These are phyloP conservation scores for Pongo pygmaeus DNA, from an alignment of 2,113 vertebrate genomes.

Conservation along the genomic window DNA sequence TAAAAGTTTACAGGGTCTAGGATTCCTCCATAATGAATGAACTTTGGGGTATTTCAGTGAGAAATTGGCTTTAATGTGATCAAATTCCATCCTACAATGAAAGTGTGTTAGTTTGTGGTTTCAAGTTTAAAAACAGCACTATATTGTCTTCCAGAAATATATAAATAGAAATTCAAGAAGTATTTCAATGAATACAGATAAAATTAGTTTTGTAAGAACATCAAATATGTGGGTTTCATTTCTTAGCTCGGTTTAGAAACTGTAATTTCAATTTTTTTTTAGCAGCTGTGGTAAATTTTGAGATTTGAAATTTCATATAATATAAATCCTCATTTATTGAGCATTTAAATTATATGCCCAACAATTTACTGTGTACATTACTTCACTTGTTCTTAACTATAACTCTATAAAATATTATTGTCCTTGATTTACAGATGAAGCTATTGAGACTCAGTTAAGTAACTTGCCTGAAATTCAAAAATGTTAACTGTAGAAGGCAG, in stretches of 20 bases:
- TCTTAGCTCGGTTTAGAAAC: slow-evolving; percentile 38
- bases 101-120: neutral
- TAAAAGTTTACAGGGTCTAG: neutral
- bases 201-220: slow-evolving; percentile 26
- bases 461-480: neutral
- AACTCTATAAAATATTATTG: neutral
- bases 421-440: neutral
- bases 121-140: slow-evolving; percentile 19
- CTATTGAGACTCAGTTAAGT: neutral
- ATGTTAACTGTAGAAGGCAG: neutral
- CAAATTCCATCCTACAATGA: neutral
- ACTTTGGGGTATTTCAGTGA: neutral
- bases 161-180: slow-evolving; percentile 30
- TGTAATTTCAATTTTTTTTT: neutral
- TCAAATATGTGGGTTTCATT: neutral
- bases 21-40: neutral
- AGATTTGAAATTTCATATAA: neutral
- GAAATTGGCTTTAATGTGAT: neutral
- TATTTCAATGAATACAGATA: slow-evolving; percentile 23
- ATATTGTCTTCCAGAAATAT: neutral
- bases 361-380: neutral
- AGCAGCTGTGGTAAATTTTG: neutral
- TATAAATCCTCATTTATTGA: neutral
- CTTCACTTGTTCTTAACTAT: neutral
- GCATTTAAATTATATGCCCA: neutral